Base-by-base conservation (phyloP, 2,888 invertebrate genomes). In the Geotrupes spiniger region DNA sequence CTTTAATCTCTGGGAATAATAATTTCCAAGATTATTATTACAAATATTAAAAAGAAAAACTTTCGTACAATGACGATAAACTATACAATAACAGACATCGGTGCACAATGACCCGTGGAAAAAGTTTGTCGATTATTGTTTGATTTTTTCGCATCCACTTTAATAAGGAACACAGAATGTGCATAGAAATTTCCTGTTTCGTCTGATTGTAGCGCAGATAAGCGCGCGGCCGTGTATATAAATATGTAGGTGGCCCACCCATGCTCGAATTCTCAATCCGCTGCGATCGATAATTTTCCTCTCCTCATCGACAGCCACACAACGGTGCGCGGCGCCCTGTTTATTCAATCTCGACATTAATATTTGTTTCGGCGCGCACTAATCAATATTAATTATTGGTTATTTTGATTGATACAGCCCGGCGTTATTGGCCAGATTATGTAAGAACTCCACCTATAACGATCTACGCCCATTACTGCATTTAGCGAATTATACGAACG, bases 371-470 rank as follows among this genome's bases (percentile, higher is more conserved):
- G 57, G 56, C 58, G 57, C 62, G 56, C 53, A 53, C 54, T 62
- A 63, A 67, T 67, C 67, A 64, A 64, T 67, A 67, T 65, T 67
- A 67, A 67, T 67, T 67, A 65, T 65, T 63, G 63, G 63, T 57
- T 63, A 60, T 62, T 64, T 64, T 67, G 58, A 58, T 57, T 58
- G 58, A 58, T 58, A 57, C 53, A 49, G 47, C 53, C 50, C 47
- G 58, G 55, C 56, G 52, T 53, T 51, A 57, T 58, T 57, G 56
- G 53, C 46, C 26, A 37, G 42, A 47, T 54, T 47, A 47, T 15
- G 36, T 33, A 42, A 49, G 31, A 31, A 43, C 49, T 39, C 25
- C 43, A 39, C 49, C 49, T 40, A 38, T 41, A 25, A 46, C 46
- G 40, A 46, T 46, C 39, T 46, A 46, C 40, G 40, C 46, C 40